Percentiles rank a stretch among this genome's conserved stretches.
These are phyloP conservation scores for Orchestes rusci DNA, from an alignment of 2,888 invertebrate species.

Conservation along the genomic window DNA sequence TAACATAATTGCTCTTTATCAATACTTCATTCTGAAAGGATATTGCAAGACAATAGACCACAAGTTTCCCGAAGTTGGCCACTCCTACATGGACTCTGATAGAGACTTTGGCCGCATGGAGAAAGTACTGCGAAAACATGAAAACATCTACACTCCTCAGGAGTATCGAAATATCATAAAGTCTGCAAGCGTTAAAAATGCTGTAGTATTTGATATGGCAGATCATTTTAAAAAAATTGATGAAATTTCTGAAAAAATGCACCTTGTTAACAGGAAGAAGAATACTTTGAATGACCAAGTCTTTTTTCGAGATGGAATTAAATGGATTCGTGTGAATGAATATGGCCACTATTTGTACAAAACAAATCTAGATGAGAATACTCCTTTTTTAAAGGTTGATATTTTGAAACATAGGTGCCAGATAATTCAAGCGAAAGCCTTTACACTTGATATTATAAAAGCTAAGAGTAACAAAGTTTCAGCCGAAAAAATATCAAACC, in stretches of 20 bases:
- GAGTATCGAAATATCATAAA: neutral
- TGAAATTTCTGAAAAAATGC: conserved; percentile 1
- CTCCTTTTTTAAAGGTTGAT: neutral
- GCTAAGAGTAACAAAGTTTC: neutral
- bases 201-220: neutral
- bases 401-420: neutral
- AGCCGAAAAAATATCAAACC: neutral
- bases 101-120: neutral
- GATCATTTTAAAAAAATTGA: neutral
- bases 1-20: neutral
- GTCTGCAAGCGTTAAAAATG: neutral
- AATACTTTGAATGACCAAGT: neutral
- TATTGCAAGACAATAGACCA: neutral
- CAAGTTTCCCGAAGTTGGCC: neutral
- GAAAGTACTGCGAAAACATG: neutral
- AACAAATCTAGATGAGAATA: neutral
- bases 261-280: too few species aligned
- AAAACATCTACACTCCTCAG: neutral
- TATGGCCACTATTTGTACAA: neutral
- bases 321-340: neutral
- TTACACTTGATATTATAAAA: neutral
- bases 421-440: neutral
- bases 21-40: too few species aligned
- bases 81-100: neutral
- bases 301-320: neutral